Percentiles rank a stretch among this genome's conserved stretches.
Conservation (phyloP, 2,113 vertebrate genomes). For the Nettapus auritus region DNA sequence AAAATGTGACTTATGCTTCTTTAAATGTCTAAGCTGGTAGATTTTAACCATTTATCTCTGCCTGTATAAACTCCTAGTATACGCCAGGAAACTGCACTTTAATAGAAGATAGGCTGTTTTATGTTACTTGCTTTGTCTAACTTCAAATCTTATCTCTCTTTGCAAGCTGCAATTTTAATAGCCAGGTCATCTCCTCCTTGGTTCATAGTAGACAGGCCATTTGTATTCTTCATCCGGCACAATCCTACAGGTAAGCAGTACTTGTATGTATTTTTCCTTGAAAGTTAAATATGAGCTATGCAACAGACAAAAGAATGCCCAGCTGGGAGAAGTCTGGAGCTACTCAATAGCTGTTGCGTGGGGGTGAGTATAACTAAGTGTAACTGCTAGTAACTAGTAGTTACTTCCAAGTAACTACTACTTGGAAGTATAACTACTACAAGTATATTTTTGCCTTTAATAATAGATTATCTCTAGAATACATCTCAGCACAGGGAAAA, state of each 20-base stretch:
- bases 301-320: neutral
- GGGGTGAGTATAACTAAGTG: too few species aligned
- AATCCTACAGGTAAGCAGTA: conserved; percentile 88
- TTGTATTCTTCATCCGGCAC: conserved; percentile 92
- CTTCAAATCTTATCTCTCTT: neutral
- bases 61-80: neutral
- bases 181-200: conserved; percentile 93
- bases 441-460: neutral
- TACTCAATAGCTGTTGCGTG: neutral
- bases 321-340: neutral
- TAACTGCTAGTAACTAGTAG: too few species aligned
- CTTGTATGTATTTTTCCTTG: neutral
- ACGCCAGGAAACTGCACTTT: neutral
- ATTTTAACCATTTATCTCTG: neutral
- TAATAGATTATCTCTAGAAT: neutral
- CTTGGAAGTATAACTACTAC: neutral
- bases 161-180: conserved; percentile 88
- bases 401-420: too few species aligned
- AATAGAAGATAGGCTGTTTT: neutral
- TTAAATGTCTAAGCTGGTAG: neutral
- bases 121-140: neutral
- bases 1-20: neutral
- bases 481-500: neutral
- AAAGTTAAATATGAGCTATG: neutral
- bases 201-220: conserved; percentile 92